These are phyloP conservation scores for Cerastis leucographa DNA, from an alignment of 2,888 invertebrate species.

Conservation along the genomic window DNA sequence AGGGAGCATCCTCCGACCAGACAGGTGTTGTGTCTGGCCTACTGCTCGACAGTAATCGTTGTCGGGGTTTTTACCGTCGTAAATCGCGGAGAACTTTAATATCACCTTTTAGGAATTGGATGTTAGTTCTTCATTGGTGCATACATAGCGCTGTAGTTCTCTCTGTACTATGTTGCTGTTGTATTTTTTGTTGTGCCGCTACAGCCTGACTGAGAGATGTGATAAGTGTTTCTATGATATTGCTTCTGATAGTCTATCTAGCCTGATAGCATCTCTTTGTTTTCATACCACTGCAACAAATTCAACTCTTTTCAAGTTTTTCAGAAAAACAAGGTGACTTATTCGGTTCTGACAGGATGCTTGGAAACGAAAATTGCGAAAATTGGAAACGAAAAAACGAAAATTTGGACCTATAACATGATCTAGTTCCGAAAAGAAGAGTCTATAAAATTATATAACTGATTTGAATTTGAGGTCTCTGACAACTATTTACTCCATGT, in stretches of 20 bases:
- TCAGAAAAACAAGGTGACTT: neutral
- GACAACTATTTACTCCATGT: conserved; percentile 6
- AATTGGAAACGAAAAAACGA: neutral
- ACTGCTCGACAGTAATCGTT: neutral
- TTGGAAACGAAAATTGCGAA: neutral
- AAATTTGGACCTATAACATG: neutral
- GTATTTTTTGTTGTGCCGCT: neutral
- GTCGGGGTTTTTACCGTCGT: neutral
- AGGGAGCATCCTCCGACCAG: neutral
- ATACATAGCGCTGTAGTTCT: neutral
- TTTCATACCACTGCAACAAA: neutral
- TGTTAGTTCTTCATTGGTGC: neutral
- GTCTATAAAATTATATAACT: neutral
- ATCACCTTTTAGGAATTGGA: no score
- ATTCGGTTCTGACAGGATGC: neutral
- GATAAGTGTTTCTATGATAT: neutral
- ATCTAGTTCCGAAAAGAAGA: neutral
- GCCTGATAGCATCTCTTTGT: neutral
- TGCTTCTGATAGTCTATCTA: neutral
- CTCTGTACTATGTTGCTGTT: neutral
- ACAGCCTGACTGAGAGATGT: neutral
- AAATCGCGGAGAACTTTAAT: neutral
- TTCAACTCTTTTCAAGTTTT: neutral
- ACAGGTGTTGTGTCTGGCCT: neutral
- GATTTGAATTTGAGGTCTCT: conserved; percentile 9